These are phyloP conservation scores for Girardinichthys multiradiatus DNA, from an alignment of 2,113 vertebrate genomes.

Conservation along the genomic window DNA sequence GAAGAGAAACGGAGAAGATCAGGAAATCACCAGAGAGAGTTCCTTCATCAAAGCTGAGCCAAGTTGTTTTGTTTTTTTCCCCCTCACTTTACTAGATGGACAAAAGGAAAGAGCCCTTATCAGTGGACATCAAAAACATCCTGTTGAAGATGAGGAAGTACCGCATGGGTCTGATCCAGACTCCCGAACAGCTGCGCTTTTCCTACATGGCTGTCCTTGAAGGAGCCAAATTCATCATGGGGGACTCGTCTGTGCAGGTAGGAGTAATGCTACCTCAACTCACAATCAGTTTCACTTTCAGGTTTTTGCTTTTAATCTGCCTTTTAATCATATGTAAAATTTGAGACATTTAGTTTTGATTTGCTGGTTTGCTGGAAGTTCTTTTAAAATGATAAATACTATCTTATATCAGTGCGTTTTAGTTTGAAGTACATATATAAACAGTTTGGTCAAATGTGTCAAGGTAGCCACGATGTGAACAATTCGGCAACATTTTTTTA, in stretches of 20 bases:
- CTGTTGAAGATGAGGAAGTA: slow-evolving; percentile 95
- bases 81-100: slow-evolving; percentile 90
- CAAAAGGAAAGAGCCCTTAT: slow-evolving; percentile 85
- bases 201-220: slow-evolving; percentile 98
- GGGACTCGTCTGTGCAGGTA: slow-evolving; percentile 90
- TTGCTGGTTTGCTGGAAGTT: background rate
- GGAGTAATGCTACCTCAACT: background rate
- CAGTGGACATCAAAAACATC: slow-evolving; percentile 92
- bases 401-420: background rate
- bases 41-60: background rate
- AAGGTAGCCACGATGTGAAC: no score
- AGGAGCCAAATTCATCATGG: slow-evolving; percentile 90
- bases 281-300: background rate
- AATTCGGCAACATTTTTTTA: no score
- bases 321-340: background rate
- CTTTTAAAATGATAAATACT: background rate
- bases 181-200: slow-evolving; percentile 96
- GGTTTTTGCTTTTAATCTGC: background rate
- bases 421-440: no score
- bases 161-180: slow-evolving; percentile 98
- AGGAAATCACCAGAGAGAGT: background rate
- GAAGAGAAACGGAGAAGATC: background rate
- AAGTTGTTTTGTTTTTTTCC: background rate
- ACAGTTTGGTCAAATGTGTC: no score
- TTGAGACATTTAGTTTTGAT: background rate